Percentiles rank a stretch among this genome's conserved stretches.
Evolutionary conservation across 2,888 invertebrate species (phyloP).

Genomic region (Synergus umbraculus): DNA sequence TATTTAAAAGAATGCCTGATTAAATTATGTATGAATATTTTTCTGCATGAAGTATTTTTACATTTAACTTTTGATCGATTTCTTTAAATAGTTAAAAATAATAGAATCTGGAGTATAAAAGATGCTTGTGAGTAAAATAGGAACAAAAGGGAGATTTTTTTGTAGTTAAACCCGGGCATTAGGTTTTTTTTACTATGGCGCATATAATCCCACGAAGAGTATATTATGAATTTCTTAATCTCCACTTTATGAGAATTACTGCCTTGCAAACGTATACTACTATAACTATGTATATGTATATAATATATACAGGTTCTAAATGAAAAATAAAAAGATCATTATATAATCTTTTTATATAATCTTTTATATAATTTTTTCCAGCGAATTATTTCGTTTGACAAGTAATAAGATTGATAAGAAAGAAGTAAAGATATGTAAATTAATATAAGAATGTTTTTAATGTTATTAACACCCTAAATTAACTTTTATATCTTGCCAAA

Average conservation of each 20-base stretch:
- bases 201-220: background rate
- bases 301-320: background rate
- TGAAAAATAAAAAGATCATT: slow-evolving; percentile 7
- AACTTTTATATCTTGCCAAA: background rate
- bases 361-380: background rate
- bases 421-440: background rate
- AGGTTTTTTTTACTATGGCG: slow-evolving; percentile 37
- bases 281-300: background rate
- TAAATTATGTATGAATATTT: too few relatives aligned
- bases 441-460: too few relatives aligned
- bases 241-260: slow-evolving; percentile 33
- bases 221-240: slow-evolving; percentile 48
- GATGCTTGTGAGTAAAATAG: background rate
- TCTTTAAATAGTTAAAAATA: background rate
- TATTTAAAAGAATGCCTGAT: too few relatives aligned
- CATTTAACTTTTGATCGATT: background rate
- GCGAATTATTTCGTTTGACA: background rate
- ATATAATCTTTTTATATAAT: background rate
- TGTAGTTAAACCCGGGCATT: slow-evolving; percentile 4
- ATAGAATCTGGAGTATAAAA: background rate
- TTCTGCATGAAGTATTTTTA: background rate
- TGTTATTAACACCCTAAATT: background rate
- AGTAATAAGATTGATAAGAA: background rate
- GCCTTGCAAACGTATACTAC: background rate
- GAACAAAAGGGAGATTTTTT: background rate